Evolutionary conservation across 2,113 vertebrate genomes (phyloP).

Genomic region (Mesoclemmys tuberculata): DNA sequence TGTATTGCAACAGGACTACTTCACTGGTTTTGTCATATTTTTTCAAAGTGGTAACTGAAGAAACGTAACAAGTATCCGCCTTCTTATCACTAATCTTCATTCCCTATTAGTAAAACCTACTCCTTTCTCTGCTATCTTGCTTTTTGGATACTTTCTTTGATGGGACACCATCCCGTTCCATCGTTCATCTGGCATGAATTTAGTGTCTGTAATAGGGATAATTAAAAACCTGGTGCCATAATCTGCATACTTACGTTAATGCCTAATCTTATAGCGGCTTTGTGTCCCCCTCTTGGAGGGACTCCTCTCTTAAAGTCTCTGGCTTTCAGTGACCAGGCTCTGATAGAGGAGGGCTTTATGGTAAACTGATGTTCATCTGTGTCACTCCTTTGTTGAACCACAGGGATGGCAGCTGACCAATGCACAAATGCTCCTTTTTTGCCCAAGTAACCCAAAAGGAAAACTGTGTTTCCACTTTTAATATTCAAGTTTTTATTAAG

Average conservation of each 20-base stretch:
- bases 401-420: accelerated
- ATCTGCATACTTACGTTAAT: neutral
- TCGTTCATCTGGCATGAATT: neutral
- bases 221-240: neutral
- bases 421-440: neutral
- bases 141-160: neutral
- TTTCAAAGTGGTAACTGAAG: neutral
- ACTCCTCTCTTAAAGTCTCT: neutral
- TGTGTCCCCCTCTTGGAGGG: neutral
- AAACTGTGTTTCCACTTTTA: neutral
- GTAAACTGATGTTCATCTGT: neutral
- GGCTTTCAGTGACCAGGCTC: neutral
- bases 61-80: neutral
- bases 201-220: neutral
- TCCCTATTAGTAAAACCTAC: neutral
- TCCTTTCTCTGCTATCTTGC: neutral
- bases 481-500: neutral
- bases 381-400: neutral
- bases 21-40: neutral
- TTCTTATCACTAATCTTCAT: neutral
- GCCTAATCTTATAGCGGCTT: neutral
- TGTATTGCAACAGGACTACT: neutral
- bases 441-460: neutral
- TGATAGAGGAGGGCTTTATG: neutral
- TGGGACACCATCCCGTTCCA: neutral